Percentiles rank a stretch among this genome's conserved stretches.
These are phyloP conservation scores for Bradynema listronoti DNA, from an alignment of 1,140 invertebrate genomes.

Conservation along the genomic window DNA sequence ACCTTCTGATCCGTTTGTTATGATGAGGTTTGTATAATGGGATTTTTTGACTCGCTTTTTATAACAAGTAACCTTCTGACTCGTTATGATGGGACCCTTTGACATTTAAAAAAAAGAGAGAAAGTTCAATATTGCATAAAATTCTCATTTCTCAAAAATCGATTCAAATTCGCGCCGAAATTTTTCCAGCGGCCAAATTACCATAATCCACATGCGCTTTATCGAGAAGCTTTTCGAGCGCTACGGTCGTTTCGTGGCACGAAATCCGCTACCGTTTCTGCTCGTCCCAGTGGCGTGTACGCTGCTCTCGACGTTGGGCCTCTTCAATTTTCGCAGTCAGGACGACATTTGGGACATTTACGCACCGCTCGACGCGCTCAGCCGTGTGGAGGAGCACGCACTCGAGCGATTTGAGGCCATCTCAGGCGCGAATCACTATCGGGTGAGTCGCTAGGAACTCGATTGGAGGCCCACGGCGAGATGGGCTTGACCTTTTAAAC, in stretches of 20 bases:
- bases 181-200: no score
- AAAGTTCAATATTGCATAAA: no score
- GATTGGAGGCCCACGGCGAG: no score
- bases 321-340: constrained; percentile 37
- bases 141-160: no score
- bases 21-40: no score
- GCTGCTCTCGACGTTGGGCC: constrained; percentile 32
- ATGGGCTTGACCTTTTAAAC: no score
- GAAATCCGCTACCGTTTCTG: constrained; percentile 46
- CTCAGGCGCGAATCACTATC: constrained; percentile 41
- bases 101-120: no score
- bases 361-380: constrained; percentile 45
- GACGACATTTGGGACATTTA: constrained; percentile 57
- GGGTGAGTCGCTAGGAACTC: constrained; percentile 36
- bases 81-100: no score
- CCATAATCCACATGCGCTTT: constrained; percentile 24
- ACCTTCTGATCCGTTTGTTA: no score
- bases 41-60: no score
- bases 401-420: constrained; percentile 46
- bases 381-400: constrained; percentile 43
- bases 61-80: no score
- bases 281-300: constrained; percentile 40
- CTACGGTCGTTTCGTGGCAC: constrained; percentile 40
- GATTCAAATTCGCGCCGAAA: no score
- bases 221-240: constrained; percentile 36